Evolutionary conservation across 2,113 vertebrate species (phyloP).

Genomic region (Spea bombifrons): DNA sequence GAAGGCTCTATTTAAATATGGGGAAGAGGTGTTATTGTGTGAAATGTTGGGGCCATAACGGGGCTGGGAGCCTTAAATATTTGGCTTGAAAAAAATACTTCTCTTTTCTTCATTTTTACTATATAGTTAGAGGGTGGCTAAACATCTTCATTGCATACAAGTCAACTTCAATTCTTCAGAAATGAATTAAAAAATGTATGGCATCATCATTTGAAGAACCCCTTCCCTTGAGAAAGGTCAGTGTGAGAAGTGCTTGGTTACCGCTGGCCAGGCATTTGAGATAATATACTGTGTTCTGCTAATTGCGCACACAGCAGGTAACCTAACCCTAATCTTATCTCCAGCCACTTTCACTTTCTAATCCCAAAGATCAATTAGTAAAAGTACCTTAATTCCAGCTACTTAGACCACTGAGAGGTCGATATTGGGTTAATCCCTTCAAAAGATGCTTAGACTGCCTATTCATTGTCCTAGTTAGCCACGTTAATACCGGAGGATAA

Average conservation of each 20-base stretch:
- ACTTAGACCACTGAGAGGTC: constrained; percentile 11
- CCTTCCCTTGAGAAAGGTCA: too few species aligned
- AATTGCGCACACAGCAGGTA: constrained; percentile 24
- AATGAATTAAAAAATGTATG: too few species aligned
- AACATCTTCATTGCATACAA: too few species aligned
- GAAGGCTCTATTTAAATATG: too few species aligned
- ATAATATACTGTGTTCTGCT: constrained; percentile 30
- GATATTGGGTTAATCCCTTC: constrained; percentile 24
- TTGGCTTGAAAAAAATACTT: too few species aligned
- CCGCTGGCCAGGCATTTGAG: not conserved
- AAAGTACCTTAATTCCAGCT: constrained; percentile 15
- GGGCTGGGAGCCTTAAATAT: too few species aligned
- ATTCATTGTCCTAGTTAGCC: not conserved
- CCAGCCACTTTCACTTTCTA: constrained; percentile 32
- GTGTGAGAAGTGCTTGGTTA: not conserved
- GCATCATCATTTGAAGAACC: too few species aligned
- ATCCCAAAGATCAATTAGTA: constrained; percentile 32
- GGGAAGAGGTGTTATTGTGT: too few species aligned
- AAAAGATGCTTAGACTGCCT: not conserved
- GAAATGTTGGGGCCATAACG: too few species aligned
- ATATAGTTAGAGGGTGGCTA: too few species aligned
- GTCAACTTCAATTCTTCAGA: too few species aligned
- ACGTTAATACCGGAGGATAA: not conserved
- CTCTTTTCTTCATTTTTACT: too few species aligned
- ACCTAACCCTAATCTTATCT: constrained; percentile 33